A percentile compares a stretch with the other conserved stretches of the same genome.
Evolutionary conservation across 2,797 vertebrate species (phyloP).

Genomic region (Lithobates sylvaticus): DNA sequence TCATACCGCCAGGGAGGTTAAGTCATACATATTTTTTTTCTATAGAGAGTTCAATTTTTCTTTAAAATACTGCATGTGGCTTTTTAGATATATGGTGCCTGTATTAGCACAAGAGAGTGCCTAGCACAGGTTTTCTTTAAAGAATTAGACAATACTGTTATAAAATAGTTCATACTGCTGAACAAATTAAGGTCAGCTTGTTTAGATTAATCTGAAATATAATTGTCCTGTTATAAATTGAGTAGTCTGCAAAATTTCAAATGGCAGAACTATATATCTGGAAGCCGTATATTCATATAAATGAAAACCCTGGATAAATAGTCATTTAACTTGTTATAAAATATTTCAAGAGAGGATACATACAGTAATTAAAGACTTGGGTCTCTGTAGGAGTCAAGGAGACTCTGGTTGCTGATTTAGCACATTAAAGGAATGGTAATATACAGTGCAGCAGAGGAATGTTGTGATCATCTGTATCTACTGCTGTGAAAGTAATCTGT

Average conservation of each 20-base stretch:
- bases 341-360: slow-evolving; percentile 1
- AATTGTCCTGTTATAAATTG: neutral
- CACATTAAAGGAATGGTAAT: slow-evolving; percentile 17
- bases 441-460: neutral
- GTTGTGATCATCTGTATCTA: slow-evolving; percentile 1
- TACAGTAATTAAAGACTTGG: neutral
- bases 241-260: neutral
- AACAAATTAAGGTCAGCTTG: too few species aligned
- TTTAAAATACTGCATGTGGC: too few species aligned
- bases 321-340: slow-evolving; percentile 8
- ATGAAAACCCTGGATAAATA: slow-evolving; percentile 2
- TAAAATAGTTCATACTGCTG: too few species aligned
- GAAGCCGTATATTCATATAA: neutral
- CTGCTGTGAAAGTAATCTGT: slow-evolving; percentile 11
- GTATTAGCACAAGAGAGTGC: too few species aligned
- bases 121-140: too few species aligned
- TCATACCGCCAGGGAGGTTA: too few species aligned
- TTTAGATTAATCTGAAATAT: too few species aligned
- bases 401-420: slow-evolving; percentile 8
- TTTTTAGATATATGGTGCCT: too few species aligned
- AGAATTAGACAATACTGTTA: too few species aligned
- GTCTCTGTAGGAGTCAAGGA: slow-evolving; percentile 5
- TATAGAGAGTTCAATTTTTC: too few species aligned
- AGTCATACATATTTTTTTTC: too few species aligned
- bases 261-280: neutral